These are phyloP conservation scores for Bujurquina vittata DNA, from an alignment of 2,113 vertebrate genomes.

Conservation along the genomic window DNA sequence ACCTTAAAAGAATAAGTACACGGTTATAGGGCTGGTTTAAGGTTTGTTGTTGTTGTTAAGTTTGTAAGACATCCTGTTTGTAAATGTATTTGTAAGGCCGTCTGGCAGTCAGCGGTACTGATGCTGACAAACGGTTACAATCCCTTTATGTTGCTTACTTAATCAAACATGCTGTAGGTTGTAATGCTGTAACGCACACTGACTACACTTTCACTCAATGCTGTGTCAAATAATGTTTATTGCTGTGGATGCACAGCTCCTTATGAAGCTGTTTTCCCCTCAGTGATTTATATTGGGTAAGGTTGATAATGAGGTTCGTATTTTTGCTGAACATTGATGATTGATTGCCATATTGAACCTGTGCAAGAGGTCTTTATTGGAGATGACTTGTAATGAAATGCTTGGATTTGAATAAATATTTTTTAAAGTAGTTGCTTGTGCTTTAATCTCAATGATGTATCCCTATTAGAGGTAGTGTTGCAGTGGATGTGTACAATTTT, in stretches of 20 bases:
- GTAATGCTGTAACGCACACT: neutral
- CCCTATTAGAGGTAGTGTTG: neutral
- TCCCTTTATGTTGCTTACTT: neutral
- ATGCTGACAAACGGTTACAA: slow-evolving; percentile 11
- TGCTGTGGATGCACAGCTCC: slow-evolving; percentile 19
- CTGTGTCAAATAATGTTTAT: neutral
- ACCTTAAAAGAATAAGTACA: slow-evolving; percentile 3
- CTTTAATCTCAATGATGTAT: neutral
- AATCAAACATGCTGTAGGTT: slow-evolving; percentile 66
- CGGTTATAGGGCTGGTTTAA: neutral
- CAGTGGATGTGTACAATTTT: too few relatives aligned
- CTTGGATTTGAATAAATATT: slow-evolving; percentile 44
- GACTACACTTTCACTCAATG: neutral
- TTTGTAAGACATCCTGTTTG: neutral
- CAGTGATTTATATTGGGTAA: neutral
- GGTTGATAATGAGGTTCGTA: neutral
- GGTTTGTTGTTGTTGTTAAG: neutral
- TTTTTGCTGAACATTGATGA: slow-evolving; percentile 33
- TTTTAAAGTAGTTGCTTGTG: slow-evolving; percentile 6
- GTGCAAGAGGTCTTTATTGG: slow-evolving; percentile 30
- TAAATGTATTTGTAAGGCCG: neutral
- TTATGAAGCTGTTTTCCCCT: neutral
- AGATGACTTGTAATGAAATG: slow-evolving; percentile 17
- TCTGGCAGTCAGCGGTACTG: slow-evolving; percentile 2
- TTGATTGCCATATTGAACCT: slow-evolving; percentile 50